These are phyloP conservation scores for Mycetomoellerius zeteki DNA, from an alignment of 1,140 invertebrate genomes.

Conservation along the genomic window DNA sequence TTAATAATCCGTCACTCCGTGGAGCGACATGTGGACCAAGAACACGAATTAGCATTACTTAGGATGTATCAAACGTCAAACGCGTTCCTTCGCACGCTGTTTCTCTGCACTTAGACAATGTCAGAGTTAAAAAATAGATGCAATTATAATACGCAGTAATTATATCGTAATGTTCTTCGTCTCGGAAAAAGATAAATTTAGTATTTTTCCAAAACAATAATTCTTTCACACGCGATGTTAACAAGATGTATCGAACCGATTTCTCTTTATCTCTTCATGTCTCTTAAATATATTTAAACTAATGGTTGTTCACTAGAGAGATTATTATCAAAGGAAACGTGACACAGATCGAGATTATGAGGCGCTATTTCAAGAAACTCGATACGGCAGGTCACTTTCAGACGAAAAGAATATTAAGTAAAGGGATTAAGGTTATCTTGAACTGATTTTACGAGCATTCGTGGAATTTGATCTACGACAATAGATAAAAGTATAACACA, in stretches of 20 bases:
- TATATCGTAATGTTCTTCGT: background rate
- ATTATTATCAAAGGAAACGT: constrained; percentile 49
- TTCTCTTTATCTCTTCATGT: constrained; percentile 18
- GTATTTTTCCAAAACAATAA: background rate
- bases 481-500: constrained; percentile 48
- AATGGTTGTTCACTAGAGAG: constrained; percentile 16
- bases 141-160: background rate
- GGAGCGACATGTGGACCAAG: constrained; percentile 23
- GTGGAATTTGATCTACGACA: constrained; percentile 41
- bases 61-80: background rate
- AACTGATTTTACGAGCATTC: constrained; percentile 36
- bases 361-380: constrained; percentile 59
- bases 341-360: constrained; percentile 7
- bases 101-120: background rate
- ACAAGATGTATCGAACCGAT: constrained; percentile 1
- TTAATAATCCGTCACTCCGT: constrained; percentile 72
- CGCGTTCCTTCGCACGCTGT: background rate
- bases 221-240: background rate
- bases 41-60: constrained; percentile 44
- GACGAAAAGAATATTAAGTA: constrained; percentile 65
- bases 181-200: background rate
- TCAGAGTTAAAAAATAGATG: background rate
- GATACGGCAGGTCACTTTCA: constrained; percentile 41
- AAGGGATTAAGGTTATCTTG: constrained; percentile 52
- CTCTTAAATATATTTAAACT: background rate